Evolutionary conservation across 2,797 vertebrate species (phyloP), one percentile per base, ranked within the genome.

Genomic region (Cynopterus sphinx): DNA sequence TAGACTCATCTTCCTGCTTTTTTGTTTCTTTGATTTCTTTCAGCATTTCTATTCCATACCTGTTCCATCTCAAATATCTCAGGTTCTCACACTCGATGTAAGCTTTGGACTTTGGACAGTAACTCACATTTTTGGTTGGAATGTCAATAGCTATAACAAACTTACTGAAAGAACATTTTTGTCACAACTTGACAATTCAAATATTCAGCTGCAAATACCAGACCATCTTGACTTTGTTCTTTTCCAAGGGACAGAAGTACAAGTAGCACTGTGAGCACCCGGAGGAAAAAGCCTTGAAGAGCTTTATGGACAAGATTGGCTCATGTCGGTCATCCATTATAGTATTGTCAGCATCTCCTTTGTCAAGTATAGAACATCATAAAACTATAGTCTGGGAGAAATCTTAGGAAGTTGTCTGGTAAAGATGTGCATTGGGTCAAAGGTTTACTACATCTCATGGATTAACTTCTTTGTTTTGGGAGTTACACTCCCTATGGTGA

Each of bases 141-240:
- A 39, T 74, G n/a, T 81, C 61, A 91, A 36, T 53, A 87, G 17
- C 12, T 31, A 12, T 9, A 70, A 24, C 11, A 63, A 6, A 67
- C 28, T 63, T 77, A 2, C 9, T 57, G 10, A 74, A 87, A 81
- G 5, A 88, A 79, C 9, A 19, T 74, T 67, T 83, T 70, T 83
- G 28, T 78, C 75, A 61, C 46, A 61, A 77, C 28, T 90, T 95
- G 84, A 77, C 65, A 96, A 91, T 79, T 39, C n/a, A 55, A 79
- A 86, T 39, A 83, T 22, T 96, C 13, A 63, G 26, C 21, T 33
- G 16, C 13, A n/a, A 75, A 21, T 63, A 91, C 33, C 26, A 86
- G 92, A 78, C 49, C 95, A 96, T 92, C 90, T 94, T 82, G 81
- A 97, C 96, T 78, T 87, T 78, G 49, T 51, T 90, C 67, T 41